Percentiles rank a stretch among this genome's conserved stretches.
phyloP scores from a whole-genome alignment of 2,888 invertebrate species.

The Coremacera marginata region DNA sequence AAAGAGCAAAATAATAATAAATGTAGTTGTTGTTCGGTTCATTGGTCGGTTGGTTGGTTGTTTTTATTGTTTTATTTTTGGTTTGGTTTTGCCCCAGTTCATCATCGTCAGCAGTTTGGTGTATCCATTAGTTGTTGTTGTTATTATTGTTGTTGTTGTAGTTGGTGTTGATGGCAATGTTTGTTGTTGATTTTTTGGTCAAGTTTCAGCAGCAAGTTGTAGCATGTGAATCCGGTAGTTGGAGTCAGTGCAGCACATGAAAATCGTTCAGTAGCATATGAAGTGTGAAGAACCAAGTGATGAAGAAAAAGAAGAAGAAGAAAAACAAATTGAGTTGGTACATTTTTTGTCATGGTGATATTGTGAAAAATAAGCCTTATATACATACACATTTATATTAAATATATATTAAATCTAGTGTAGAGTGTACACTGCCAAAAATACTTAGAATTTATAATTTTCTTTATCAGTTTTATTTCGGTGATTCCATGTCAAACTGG shows the following conservation, averaged over 20 bases:
- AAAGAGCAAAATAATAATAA: conserved; percentile 26
- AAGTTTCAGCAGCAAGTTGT: conserved; percentile 11
- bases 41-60: neutral
- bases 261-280: conserved; percentile 3
- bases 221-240: conserved; percentile 31
- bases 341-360: neutral
- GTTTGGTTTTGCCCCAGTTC: conserved; percentile 47
- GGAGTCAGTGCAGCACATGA: conserved; percentile 4
- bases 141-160: conserved; percentile 36
- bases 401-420: neutral
- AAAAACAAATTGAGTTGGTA: conserved; percentile 14
- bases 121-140: conserved; percentile 47
- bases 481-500: too few relatives aligned
- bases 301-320: neutral
- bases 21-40: neutral
- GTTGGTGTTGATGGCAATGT: conserved; percentile 35
- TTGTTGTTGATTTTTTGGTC: conserved; percentile 33
- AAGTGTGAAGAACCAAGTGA: neutral
- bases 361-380: neutral
- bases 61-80: conserved; percentile 20
- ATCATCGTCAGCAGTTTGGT: conserved; percentile 52
- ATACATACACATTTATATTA: too few relatives aligned
- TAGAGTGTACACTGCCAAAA: neutral
- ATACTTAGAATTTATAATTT: too few relatives aligned
- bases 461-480: too few relatives aligned